A percentile compares a stretch with the other conserved stretches of the same genome.
Conservation (phyloP, 2,888 invertebrate genomes). For the Aleiodes testaceus region DNA sequence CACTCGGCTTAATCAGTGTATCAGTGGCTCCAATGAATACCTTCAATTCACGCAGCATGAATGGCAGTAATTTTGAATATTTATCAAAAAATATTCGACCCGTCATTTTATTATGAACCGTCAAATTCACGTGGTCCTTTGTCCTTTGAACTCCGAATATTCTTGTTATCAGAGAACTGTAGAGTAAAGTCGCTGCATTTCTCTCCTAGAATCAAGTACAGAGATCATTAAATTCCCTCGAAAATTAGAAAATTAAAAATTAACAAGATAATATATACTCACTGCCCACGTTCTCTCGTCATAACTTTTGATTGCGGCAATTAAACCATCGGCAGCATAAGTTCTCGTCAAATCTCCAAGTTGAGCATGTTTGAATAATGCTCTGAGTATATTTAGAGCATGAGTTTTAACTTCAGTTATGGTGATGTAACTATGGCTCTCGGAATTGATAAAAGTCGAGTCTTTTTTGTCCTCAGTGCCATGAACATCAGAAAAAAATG, state of each 20-base stretch:
- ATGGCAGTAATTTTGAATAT: slow-evolving; percentile 78
- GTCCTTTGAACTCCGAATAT: slow-evolving; percentile 89
- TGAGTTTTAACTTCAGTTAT: slow-evolving; percentile 80
- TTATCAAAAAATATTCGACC: slow-evolving; percentile 86
- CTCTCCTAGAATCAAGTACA: slow-evolving; percentile 77
- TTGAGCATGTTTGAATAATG: slow-evolving; percentile 84
- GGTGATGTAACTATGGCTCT: slow-evolving; percentile 43
- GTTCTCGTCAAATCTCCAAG: slow-evolving; percentile 82
- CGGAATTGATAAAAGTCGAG: slow-evolving; percentile 28
- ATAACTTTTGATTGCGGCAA: slow-evolving; percentile 84
- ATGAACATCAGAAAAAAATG: slow-evolving; percentile 57
- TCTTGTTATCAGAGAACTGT: slow-evolving; percentile 86
- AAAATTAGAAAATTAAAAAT: slow-evolving; percentile 19
- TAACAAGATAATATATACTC: slow-evolving; percentile 63
- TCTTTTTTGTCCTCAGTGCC: slow-evolving; percentile 31
- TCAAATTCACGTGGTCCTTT: slow-evolving; percentile 76
- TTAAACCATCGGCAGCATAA: slow-evolving; percentile 81
- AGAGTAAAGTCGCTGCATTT: slow-evolving; percentile 89
- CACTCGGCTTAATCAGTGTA: slow-evolving; percentile 76
- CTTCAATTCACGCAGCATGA: slow-evolving; percentile 75
- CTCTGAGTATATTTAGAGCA: slow-evolving; percentile 89
- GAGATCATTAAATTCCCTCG: too few relatives aligned
- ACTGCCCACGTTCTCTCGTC: slow-evolving; percentile 86
- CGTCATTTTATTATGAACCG: slow-evolving; percentile 81
- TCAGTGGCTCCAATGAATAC: slow-evolving; percentile 64